Conservation (phyloP, 2,797 vertebrate species). For the Odontamblyopus rebecca region DNA sequence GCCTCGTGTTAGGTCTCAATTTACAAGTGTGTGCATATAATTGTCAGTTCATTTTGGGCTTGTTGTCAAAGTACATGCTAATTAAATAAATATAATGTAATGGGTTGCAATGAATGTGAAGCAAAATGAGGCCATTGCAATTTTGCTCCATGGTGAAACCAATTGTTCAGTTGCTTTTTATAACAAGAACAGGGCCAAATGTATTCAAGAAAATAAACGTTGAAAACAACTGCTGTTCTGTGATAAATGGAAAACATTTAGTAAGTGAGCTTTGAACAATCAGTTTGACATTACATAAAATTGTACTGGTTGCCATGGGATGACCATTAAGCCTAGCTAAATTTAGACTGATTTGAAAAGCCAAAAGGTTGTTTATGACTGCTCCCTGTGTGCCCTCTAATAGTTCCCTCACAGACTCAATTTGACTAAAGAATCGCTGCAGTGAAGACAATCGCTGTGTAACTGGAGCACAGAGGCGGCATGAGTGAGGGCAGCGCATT, state of each 20-base stretch:
- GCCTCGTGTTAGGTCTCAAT: conserved; percentile 46
- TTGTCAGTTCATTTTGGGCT: conserved; percentile 62
- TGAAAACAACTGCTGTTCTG: background rate
- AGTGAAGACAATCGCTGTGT: conserved; percentile 54
- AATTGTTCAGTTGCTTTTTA: conserved; percentile 41
- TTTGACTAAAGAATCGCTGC: conserved; percentile 49
- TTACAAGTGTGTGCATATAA: conserved; percentile 52
- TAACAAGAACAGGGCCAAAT: conserved; percentile 18
- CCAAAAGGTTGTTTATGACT: conserved; percentile 33
- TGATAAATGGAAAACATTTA: background rate
- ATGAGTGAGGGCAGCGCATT: conserved; percentile 69
- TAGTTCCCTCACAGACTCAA: conserved; percentile 23
- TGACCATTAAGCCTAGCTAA: background rate
- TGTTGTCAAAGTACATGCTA: conserved; percentile 64
- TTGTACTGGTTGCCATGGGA: conserved; percentile 13
- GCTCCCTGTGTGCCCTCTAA: conserved; percentile 26
- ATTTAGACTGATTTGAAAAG: conserved; percentile 11
- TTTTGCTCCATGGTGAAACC: conserved; percentile 49
- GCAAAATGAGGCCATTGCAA: conserved; percentile 48
- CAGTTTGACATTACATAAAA: background rate
- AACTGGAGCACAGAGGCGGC: conserved; percentile 60
- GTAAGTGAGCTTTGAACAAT: background rate
- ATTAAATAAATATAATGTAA: conserved; percentile 69
- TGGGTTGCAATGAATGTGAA: conserved; percentile 59
- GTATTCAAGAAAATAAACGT: background rate